Evolutionary conservation across 2,113 vertebrate genomes (phyloP), one percentile per base, ranked within the genome.

Genomic region (Xyliphius kryptos): DNA sequence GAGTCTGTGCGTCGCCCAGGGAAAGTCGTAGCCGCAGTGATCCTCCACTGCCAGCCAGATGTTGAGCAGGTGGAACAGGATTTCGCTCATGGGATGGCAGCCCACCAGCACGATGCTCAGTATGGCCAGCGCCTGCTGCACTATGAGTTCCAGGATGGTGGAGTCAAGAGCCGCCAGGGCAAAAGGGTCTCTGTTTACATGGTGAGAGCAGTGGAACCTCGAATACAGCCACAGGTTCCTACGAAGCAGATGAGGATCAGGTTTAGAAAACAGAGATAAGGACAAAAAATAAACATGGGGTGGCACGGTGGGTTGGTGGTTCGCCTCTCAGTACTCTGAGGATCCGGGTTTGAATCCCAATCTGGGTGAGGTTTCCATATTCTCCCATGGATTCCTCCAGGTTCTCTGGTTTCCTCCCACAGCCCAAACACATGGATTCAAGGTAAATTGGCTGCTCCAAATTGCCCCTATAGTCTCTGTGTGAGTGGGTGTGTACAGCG

Each of bases 11-110:
- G 80, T 72, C 9, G 78, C 81, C 82, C 81, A 88, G 32, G 87
- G 86, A 55, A 90, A 75, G 69, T 87, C 61, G 49, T 88, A 89
- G n/a, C 85, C 88, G 16, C 87, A 87, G 76, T 90, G 89, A 66
- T 86, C 87, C 73, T 90, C 87, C 66, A 86, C 84, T 0, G 88
- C 84, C 63, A 90, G 72, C 82, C 86, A 89, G 63, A 75, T 84
- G 82, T 88, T 89, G 67, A 86, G 13, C 36, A 90, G 59, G 68
- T 89, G 83, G 73, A 90, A 90, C 56, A 81, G 0, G 44, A 69
- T 43, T 52, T 87, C 82, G 11, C 85, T 89, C 43, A 89, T 65
- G 0, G 86, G 86, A 46, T 90, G 88, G 62, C 86, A 88, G 67
- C 76, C 76, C 50, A 87, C 74, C 55, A 79, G 7, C 52, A 74